Conservation (phyloP, 2,888 invertebrate genomes). For the Machimus atricapillus region DNA sequence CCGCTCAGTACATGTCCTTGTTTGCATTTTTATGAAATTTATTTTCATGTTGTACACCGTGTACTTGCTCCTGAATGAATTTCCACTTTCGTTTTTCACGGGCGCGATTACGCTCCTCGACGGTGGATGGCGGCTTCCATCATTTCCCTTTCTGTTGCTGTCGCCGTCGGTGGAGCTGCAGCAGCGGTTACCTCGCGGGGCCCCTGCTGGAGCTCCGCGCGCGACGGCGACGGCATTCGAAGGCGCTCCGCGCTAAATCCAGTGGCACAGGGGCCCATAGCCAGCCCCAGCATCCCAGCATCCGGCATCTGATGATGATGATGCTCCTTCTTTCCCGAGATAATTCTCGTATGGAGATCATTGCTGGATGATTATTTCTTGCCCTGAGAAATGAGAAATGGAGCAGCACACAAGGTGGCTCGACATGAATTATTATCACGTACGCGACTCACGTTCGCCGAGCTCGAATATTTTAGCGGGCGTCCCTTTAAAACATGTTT, state of each 20-base stretch:
- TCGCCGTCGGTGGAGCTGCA: background rate
- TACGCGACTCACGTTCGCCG: constrained; percentile 6
- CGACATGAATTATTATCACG: constrained; percentile 34
- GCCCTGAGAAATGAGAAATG: constrained; percentile 31
- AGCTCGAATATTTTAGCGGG: background rate
- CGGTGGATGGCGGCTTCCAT: background rate
- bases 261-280: no score
- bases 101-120: constrained; percentile 22
- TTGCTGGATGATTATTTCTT: constrained; percentile 33
- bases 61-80: constrained; percentile 32
- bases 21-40: constrained; percentile 48
- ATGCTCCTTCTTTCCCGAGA: constrained; percentile 8
- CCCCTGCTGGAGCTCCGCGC: background rate
- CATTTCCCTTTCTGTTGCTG: constrained; percentile 30
- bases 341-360: constrained; percentile 33
- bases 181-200: background rate
- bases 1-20: constrained; percentile 43
- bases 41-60: constrained; percentile 44
- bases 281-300: background rate
- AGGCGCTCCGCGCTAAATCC: background rate
- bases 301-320: constrained; percentile 36
- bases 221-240: background rate
- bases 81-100: constrained; percentile 39
- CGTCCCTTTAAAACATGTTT: constrained; percentile 21
- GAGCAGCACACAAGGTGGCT: constrained; percentile 3